phyloP scores from a whole-genome alignment of 2,888 invertebrate genomes.

The Drosophila atripex region DNA sequence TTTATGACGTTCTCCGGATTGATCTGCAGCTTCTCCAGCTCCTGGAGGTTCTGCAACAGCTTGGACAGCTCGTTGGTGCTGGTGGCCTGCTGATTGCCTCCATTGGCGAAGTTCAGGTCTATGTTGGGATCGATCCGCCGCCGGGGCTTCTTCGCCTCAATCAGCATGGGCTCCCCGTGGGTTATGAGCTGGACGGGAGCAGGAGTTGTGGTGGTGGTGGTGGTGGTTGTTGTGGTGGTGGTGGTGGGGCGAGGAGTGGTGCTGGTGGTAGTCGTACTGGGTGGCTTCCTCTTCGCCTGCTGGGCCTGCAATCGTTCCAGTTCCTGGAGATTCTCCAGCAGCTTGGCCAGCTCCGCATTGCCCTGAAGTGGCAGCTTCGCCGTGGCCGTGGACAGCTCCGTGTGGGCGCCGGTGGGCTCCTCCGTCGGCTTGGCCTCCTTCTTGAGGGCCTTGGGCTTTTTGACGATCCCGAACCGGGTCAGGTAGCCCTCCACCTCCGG shows the following conservation, averaged over 20 bases:
- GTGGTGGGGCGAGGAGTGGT: constrained; percentile 46
- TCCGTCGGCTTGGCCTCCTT: constrained; percentile 57
- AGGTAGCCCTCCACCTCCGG: constrained; percentile 83
- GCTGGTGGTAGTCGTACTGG: constrained; percentile 40
- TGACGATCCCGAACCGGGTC: constrained; percentile 83
- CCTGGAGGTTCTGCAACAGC: constrained; percentile 84
- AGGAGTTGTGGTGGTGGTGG: constrained; percentile 50
- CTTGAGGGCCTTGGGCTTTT: constrained; percentile 79
- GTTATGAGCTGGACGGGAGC: constrained; percentile 70
- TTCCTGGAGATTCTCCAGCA: constrained; percentile 84
- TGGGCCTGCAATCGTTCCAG: constrained; percentile 76
- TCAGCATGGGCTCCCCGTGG: constrained; percentile 73
- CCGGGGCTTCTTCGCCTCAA: constrained; percentile 79
- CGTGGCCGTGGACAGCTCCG: constrained; percentile 73
- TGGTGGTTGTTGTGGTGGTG: constrained; percentile 36
- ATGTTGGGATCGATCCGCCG: constrained; percentile 80
- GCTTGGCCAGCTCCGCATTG: constrained; percentile 83
- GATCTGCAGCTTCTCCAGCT: constrained; percentile 79
- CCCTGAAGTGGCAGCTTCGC: constrained; percentile 64
- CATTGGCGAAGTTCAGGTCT: constrained; percentile 74
- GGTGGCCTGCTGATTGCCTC: constrained; percentile 69
- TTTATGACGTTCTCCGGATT: constrained; percentile 76
- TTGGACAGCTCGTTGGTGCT: constrained; percentile 83
- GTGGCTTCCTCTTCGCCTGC: constrained; percentile 29
- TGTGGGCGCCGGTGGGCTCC: constrained; percentile 72